These are phyloP conservation scores for Sceliomorpha sp. DNA, from an alignment of 2,888 invertebrate genomes.

Conservation along the genomic window DNA sequence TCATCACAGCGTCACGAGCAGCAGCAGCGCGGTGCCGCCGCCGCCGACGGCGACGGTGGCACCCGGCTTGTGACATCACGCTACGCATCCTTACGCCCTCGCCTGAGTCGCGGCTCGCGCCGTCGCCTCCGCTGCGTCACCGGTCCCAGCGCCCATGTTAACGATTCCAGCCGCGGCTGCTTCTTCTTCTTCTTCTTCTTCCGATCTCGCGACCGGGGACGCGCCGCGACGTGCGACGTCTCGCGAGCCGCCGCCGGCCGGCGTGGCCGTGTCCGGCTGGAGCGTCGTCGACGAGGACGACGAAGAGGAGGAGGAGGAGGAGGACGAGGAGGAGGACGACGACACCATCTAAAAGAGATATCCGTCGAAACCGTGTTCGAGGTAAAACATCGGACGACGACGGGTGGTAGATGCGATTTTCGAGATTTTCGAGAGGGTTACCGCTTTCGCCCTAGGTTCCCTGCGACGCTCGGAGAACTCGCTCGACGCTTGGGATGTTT, in stretches of 20 bases:
- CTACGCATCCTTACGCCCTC: constrained; percentile 85
- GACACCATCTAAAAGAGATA: too few species aligned
- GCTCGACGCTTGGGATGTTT: too few species aligned
- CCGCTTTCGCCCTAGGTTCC: too few species aligned
- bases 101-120: constrained; percentile 85
- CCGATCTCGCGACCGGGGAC: constrained; percentile 20
- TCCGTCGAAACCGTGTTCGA: too few species aligned
- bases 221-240: constrained; percentile 12
- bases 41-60: constrained; percentile 83
- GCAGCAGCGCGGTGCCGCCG: constrained; percentile 69
- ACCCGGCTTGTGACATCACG: constrained; percentile 92
- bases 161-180: constrained; percentile 9
- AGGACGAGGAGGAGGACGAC: constrained; percentile 35
- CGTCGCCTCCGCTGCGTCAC: constrained; percentile 55
- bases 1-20: constrained; percentile 75
- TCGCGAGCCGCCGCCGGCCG: constrained; percentile 10
- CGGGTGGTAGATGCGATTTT: too few species aligned
- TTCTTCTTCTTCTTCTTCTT: too few species aligned
- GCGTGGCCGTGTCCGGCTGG: constrained; percentile 38
- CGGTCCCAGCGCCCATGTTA: constrained; percentile 14
- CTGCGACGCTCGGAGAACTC: too few species aligned
- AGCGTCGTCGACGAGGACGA: constrained; percentile 55
- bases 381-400: too few species aligned
- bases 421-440: too few species aligned
- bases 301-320: constrained; percentile 54